Evolutionary conservation across 2,797 vertebrate species (phyloP).

Genomic region (Malacoctenus gilli): DNA sequence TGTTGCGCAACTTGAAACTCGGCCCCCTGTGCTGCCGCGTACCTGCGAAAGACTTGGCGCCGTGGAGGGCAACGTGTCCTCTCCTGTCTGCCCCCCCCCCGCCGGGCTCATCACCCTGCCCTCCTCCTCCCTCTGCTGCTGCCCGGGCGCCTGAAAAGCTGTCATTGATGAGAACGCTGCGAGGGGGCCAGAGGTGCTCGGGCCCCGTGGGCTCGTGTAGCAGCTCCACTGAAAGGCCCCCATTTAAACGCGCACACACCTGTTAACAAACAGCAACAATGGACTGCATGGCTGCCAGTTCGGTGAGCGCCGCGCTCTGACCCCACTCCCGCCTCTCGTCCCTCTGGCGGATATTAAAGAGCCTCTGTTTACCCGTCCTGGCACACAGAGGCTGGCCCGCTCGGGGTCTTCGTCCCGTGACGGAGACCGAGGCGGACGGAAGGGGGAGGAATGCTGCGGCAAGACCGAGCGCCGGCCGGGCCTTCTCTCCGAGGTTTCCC

Average conservation of each 20-base stretch:
- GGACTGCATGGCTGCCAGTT: constrained; percentile 74
- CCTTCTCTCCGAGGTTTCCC: constrained; percentile 14
- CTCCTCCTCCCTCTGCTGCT: constrained; percentile 67
- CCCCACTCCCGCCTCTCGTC: constrained; percentile 59
- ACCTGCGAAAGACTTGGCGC: constrained; percentile 59
- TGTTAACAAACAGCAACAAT: constrained; percentile 82
- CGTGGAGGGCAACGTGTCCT: constrained; percentile 40
- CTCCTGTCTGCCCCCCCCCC: constrained; percentile 61
- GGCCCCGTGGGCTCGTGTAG: constrained; percentile 75
- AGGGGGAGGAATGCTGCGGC: constrained; percentile 49
- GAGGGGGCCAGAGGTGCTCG: constrained; percentile 73
- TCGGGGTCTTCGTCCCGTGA: constrained; percentile 52
- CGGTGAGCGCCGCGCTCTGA: constrained; percentile 70
- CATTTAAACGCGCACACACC: constrained; percentile 80
- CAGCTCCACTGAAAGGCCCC: constrained; percentile 74
- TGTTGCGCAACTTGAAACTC: too few species aligned
- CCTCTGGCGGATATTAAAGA: constrained; percentile 76
- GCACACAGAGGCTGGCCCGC: constrained; percentile 63
- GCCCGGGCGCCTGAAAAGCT: constrained; percentile 80
- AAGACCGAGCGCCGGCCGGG: constrained; percentile 21
- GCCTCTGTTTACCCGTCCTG: constrained; percentile 79
- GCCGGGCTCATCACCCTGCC: constrained; percentile 51
- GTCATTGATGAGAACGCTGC: constrained; percentile 78
- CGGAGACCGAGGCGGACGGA: constrained; percentile 35
- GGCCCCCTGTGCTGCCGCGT: constrained; percentile 46